Percentiles rank a stretch among this genome's conserved stretches.
These are phyloP conservation scores for Liopterus haemorrhoidalis DNA, from an alignment of 2,888 invertebrate genomes.

Conservation along the genomic window DNA sequence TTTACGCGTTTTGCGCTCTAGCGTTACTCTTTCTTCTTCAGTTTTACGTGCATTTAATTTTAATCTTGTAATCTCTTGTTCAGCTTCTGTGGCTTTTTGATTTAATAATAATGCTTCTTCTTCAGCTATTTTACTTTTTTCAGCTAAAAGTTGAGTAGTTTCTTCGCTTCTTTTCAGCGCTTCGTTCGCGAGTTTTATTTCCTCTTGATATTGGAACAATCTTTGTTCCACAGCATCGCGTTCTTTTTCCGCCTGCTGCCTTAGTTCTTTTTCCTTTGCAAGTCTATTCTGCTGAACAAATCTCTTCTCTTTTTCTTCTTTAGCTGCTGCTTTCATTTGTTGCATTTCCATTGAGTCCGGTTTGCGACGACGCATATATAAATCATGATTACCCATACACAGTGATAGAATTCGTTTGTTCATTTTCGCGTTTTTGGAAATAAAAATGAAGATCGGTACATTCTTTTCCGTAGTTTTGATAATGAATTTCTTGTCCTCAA, in stretches of 20 bases:
- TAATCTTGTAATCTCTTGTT: constrained; percentile 87
- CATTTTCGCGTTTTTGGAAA: constrained; percentile 88
- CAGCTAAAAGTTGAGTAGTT: constrained; percentile 90
- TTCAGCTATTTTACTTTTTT: constrained; percentile 92
- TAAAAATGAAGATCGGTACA: constrained; percentile 91
- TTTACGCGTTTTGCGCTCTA: constrained; percentile 91
- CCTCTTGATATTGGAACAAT: constrained; percentile 84
- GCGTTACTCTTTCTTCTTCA: constrained; percentile 85
- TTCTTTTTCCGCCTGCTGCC: constrained; percentile 89
- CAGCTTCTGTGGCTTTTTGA: constrained; percentile 93
- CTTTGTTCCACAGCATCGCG: constrained; percentile 86
- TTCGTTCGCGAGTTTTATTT: constrained; percentile 86
- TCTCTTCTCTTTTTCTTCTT: constrained; percentile 84
- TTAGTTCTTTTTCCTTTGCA: constrained; percentile 85
- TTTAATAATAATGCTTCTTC: constrained; percentile 90
- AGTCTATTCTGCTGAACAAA: constrained; percentile 86
- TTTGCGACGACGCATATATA: constrained; percentile 92
- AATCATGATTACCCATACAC: constrained; percentile 96
- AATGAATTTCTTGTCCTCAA: constrained; percentile 95
- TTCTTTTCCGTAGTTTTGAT: constrained; percentile 94
- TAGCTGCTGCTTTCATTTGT: constrained; percentile 98
- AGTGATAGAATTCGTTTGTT: constrained; percentile 95
- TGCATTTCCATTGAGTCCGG: constrained; percentile 99
- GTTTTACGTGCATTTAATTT: constrained; percentile 78
- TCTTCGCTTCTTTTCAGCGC: constrained; percentile 93